Evolutionary conservation across 2,797 vertebrate species (phyloP).

Genomic region (Parauchenoglanis punctatus): DNA sequence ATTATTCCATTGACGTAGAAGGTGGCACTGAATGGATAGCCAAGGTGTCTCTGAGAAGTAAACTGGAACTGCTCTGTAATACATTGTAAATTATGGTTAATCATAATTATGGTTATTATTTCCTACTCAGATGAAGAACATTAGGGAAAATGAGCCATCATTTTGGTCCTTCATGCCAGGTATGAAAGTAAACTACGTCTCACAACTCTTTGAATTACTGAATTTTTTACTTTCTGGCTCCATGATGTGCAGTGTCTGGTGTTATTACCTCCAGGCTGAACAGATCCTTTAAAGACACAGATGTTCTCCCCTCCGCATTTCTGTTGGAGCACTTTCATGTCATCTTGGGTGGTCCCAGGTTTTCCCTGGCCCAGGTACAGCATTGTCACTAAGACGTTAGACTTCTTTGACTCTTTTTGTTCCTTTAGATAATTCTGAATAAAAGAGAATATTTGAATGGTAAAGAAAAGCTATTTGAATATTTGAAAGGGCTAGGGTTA

Average conservation of each 20-base stretch:
- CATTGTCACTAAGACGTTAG: conserved; percentile 79
- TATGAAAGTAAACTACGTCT: conserved; percentile 9
- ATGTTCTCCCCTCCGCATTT: conserved; percentile 81
- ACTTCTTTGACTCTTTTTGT: conserved; percentile 71
- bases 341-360: conserved; percentile 64
- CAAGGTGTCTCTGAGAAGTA: conserved; percentile 76
- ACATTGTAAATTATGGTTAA: conserved; percentile 8
- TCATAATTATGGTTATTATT: conserved; percentile 13
- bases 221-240: conserved; percentile 30
- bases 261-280: conserved; percentile 75
- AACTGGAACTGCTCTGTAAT: conserved; percentile 79
- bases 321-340: conserved; percentile 81
- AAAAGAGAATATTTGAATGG: neutral
- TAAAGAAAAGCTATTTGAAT: neutral
- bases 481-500: neutral
- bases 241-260: conserved; percentile 14
- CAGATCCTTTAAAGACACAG: conserved; percentile 78
- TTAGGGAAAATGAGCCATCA: conserved; percentile 7
- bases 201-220: conserved; percentile 24
- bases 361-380: conserved; percentile 74
- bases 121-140: conserved; percentile 12
- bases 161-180: conserved; percentile 20
- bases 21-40: conserved; percentile 78
- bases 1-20: conserved; percentile 77
- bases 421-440: conserved; percentile 66